Conservation (phyloP, 2,888 invertebrate genomes). For the Agonopterix subpropinquella region DNA sequence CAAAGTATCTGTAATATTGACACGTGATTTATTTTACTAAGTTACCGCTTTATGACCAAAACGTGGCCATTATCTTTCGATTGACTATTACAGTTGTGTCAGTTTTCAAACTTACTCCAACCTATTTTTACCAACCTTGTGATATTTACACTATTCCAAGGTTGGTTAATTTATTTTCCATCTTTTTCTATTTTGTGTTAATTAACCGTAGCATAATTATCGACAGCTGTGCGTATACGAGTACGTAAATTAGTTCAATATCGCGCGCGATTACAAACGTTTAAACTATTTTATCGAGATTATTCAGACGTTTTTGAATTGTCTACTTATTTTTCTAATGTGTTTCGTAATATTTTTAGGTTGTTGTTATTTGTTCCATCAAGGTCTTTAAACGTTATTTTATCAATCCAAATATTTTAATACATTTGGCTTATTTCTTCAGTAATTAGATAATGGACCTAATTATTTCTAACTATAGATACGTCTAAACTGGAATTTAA, state of each 20-base stretch:
- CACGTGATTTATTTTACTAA: neutral
- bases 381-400: too few relatives aligned
- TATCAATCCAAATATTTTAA: too few relatives aligned
- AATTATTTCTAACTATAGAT: too few relatives aligned
- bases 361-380: too few relatives aligned
- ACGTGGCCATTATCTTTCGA: conserved; percentile 19
- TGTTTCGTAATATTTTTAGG: too few relatives aligned
- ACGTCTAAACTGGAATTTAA: too few relatives aligned
- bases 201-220: conserved; percentile 33
- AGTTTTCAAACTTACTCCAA: neutral
- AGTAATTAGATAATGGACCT: too few relatives aligned
- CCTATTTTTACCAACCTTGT: conserved; percentile 18
- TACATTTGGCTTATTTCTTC: too few relatives aligned
- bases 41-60: conserved; percentile 20
- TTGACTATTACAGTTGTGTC: neutral
- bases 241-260: conserved; percentile 24
- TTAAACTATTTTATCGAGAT: neutral
- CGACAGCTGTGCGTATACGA: conserved; percentile 32
- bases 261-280: conserved; percentile 6
- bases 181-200: conserved; percentile 26
- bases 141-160: conserved; percentile 14
- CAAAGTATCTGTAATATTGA: neutral
- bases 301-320: too few relatives aligned
- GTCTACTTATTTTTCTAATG: too few relatives aligned
- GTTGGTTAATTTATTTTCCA: conserved; percentile 19